Conservation (phyloP, 1,140 invertebrate genomes). For the Neodiprion virginianus region DNA sequence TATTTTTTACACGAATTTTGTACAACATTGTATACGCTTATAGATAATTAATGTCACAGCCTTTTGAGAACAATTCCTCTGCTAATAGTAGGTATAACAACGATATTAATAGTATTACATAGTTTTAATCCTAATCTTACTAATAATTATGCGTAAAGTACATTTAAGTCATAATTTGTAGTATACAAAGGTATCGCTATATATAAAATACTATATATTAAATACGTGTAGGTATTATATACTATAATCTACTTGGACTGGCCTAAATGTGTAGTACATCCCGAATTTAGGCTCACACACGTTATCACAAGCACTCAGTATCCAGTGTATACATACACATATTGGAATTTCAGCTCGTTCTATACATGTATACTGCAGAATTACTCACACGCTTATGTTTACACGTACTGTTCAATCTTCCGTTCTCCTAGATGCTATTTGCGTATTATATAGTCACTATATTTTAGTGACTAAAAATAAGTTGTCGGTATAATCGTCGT, state of each 20-base stretch:
- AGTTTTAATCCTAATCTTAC: neutral
- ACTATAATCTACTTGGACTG: neutral
- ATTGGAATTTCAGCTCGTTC: neutral
- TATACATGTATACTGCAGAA: neutral
- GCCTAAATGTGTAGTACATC: neutral
- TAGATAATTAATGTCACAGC: neutral
- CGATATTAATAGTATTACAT: neutral
- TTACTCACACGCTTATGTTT: neutral
- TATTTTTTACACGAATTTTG: constrained; percentile 3
- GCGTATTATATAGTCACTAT: neutral
- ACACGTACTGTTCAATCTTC: neutral
- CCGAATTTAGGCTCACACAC: neutral
- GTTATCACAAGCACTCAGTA: neutral
- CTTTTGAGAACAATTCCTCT: constrained; percentile 2
- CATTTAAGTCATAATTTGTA: neutral
- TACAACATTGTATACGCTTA: neutral
- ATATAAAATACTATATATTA: neutral
- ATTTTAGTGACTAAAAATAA: neutral
- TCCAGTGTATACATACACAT: neutral
- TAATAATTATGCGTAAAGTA: neutral
- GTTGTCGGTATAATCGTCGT: neutral
- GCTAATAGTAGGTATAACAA: neutral
- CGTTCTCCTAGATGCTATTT: neutral
- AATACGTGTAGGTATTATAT: neutral
- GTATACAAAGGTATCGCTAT: neutral